Evolutionary conservation across 2,888 invertebrate genomes (phyloP).

Genomic region (Sinhomidia bicolor): DNA sequence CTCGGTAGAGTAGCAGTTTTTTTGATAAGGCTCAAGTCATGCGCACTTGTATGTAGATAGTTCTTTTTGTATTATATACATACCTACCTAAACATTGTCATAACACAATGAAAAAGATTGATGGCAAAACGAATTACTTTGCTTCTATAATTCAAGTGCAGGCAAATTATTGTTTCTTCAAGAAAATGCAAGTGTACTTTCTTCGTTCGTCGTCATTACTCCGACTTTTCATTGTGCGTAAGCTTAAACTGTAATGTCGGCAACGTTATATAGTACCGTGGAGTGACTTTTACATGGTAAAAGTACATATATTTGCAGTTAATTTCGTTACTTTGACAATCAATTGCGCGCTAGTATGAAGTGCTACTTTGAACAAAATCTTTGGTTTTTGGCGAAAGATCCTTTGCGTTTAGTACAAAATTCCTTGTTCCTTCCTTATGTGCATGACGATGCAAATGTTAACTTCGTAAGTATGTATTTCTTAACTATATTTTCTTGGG

Average conservation of each 20-base stretch:
- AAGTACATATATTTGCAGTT: not conserved
- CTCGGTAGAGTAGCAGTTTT: constrained; percentile 2
- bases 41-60: not conserved
- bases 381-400: not conserved
- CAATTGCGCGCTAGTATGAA: not conserved
- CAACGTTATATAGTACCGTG: not conserved
- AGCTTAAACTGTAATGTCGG: not conserved
- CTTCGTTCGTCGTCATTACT: too few species aligned
- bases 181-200: too few species aligned
- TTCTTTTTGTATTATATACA: too few species aligned
- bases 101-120: too few species aligned
- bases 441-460: too few species aligned
- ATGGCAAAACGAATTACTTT: too few species aligned
- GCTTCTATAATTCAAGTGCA: too few species aligned
- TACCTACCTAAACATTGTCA: too few species aligned
- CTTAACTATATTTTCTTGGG: not conserved
- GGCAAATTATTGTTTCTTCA: too few species aligned
- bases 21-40: constrained; percentile 12
- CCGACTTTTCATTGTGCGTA: not conserved
- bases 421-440: constrained; percentile 20
- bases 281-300: not conserved
- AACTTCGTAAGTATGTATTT: too few species aligned
- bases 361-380: not conserved
- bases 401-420: constrained; percentile 28
- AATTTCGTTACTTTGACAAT: constrained; percentile 2